These are phyloP conservation scores for Colaptes auratus DNA, from an alignment of 2,113 vertebrate genomes.

Conservation along the genomic window DNA sequence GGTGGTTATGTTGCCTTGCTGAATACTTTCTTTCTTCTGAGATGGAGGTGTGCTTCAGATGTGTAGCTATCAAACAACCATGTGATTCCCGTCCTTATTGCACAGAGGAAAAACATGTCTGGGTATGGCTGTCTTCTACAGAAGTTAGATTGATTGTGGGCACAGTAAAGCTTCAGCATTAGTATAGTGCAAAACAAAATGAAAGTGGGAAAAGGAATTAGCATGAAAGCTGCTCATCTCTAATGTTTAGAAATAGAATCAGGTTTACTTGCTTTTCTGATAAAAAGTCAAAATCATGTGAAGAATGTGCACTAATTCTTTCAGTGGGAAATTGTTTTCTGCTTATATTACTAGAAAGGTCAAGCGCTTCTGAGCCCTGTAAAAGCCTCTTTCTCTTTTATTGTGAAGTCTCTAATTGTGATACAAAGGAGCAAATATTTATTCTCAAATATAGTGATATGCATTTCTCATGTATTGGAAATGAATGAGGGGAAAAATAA, in stretches of 20 bases:
- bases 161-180: not conserved
- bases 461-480: not conserved
- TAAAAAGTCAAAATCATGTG: not conserved
- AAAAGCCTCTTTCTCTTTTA: not conserved
- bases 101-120: not conserved
- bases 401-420: not conserved
- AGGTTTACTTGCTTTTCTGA: not conserved
- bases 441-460: not conserved
- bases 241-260: not conserved
- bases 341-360: not conserved
- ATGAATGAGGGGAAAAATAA: not conserved
- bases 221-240: not conserved
- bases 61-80: not conserved
- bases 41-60: not conserved
- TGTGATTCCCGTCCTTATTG: not conserved
- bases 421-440: not conserved
- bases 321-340: not conserved
- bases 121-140: not conserved
- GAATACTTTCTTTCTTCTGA: slow-evolving; percentile 16
- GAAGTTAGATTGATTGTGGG: not conserved
- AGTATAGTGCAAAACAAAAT: not conserved
- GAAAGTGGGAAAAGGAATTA: not conserved
- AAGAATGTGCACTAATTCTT: not conserved
- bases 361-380: not conserved
- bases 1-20: not conserved